A percentile compares a stretch with the other conserved stretches of the same genome.
Conservation (phyloP, 2,113 vertebrate species). For the Irena cyanogastra region DNA sequence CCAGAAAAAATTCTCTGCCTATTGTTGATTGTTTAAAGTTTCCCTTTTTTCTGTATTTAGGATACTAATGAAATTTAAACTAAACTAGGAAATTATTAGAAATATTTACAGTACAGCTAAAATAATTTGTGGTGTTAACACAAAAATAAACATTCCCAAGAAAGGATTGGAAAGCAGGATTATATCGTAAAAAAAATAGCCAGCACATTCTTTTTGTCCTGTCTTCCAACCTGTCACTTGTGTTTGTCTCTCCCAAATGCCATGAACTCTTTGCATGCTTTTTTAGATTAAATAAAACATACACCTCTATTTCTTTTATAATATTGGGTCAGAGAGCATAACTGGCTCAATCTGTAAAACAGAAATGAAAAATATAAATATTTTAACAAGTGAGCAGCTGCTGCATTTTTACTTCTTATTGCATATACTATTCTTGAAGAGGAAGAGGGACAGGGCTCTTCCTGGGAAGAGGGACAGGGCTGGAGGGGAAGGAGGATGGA, state of each 20-base stretch:
- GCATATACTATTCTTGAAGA: not conserved
- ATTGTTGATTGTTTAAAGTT: not conserved
- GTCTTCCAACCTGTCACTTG: not conserved
- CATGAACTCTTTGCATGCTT: not conserved
- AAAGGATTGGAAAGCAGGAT: not conserved
- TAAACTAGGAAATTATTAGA: not conserved
- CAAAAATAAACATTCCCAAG: not conserved
- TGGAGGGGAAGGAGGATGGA: not conserved
- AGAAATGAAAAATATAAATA: constrained; percentile 43
- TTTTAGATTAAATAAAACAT: constrained; percentile 17
- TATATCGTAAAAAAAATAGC: not conserved
- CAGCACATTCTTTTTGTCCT: not conserved
- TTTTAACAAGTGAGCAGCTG: not conserved
- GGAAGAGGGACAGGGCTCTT: not conserved
- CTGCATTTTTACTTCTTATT: not conserved
- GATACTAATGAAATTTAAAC: not conserved
- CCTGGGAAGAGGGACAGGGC: not conserved
- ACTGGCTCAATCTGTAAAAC: not conserved
- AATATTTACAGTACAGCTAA: constrained; percentile 1
- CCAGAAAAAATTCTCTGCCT: not conserved
- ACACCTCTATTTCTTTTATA: not conserved
- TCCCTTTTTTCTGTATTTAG: not conserved
- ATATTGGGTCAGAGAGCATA: not conserved
- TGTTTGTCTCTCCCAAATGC: constrained; percentile 22
- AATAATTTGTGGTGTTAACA: not conserved